Evolutionary conservation across 2,797 vertebrate species (phyloP).

Genomic region (Pyrocephalus nanus): DNA sequence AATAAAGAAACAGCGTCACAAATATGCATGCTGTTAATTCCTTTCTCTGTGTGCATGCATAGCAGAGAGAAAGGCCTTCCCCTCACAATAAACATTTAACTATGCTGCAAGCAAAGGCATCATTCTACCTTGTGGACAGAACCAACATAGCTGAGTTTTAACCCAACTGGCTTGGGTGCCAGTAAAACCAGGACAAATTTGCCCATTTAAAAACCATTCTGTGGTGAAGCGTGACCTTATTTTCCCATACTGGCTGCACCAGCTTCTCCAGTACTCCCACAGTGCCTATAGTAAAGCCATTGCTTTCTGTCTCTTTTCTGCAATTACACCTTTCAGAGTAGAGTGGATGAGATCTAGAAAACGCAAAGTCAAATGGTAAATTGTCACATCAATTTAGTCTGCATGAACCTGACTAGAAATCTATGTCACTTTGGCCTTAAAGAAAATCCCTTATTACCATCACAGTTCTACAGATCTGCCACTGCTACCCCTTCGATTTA

Average conservation of each 20-base stretch:
- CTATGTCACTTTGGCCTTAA: background rate
- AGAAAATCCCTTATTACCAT: background rate
- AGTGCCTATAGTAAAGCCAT: background rate
- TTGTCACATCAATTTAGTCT: background rate
- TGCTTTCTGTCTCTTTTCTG: background rate
- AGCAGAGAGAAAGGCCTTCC: background rate
- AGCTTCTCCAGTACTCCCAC: background rate
- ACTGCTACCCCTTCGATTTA: background rate
- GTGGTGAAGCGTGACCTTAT: background rate
- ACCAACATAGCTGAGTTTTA: background rate
- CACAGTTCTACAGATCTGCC: background rate
- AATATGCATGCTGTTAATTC: background rate
- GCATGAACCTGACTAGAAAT: background rate
- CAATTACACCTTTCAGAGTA: background rate
- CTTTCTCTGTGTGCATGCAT: fast-evolving
- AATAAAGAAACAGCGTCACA: background rate
- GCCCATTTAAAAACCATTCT: background rate
- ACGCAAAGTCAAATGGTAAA: background rate
- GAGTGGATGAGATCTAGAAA: background rate
- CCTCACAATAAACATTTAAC: background rate
- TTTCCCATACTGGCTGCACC: background rate
- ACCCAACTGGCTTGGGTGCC: background rate
- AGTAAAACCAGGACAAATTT: background rate
- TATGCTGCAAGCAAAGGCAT: background rate
- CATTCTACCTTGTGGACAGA: background rate